These are phyloP conservation scores for Ciconia boyciana DNA, from an alignment of 2,113 vertebrate species.

Conservation along the genomic window DNA sequence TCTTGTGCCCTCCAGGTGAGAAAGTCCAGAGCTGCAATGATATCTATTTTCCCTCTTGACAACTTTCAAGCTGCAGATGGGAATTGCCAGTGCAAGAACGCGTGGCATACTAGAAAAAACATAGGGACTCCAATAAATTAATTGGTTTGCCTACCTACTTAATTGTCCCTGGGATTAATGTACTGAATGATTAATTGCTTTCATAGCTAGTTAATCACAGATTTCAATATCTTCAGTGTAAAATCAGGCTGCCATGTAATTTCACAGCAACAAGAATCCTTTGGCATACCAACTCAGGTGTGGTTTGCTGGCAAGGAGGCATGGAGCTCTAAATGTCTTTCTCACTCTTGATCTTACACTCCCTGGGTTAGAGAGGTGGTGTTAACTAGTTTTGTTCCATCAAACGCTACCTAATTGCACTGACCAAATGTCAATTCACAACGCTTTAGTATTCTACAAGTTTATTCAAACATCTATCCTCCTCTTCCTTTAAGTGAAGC, in stretches of 20 bases:
- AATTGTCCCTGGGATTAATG: constrained; percentile 5
- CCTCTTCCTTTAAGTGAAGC: not conserved
- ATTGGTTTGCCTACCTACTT: not conserved
- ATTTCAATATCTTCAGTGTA: not conserved
- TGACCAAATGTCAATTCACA: not conserved
- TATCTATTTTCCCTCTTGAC: not conserved
- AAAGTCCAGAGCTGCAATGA: not conserved
- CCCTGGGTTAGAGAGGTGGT: not conserved
- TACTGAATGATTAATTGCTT: constrained; percentile 23
- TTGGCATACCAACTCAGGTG: not conserved
- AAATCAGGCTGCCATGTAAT: not conserved
- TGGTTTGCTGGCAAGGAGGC: not conserved
- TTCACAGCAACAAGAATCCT: not conserved
- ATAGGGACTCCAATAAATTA: not conserved
- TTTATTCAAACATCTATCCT: not conserved
- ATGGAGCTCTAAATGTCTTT: not conserved
- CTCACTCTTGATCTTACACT: not conserved
- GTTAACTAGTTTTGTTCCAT: not conserved
- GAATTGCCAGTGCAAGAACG: not conserved
- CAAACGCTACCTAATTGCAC: not conserved
- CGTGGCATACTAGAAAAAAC: not conserved
- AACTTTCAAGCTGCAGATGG: not conserved
- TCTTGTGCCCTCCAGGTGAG: constrained; percentile 23
- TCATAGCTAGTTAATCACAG: not conserved
- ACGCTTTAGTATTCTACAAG: not conserved